Percentiles rank a stretch among this genome's conserved stretches.
Evolutionary conservation across 2,113 vertebrate species (phyloP).

Genomic region (Vimba vimba): DNA sequence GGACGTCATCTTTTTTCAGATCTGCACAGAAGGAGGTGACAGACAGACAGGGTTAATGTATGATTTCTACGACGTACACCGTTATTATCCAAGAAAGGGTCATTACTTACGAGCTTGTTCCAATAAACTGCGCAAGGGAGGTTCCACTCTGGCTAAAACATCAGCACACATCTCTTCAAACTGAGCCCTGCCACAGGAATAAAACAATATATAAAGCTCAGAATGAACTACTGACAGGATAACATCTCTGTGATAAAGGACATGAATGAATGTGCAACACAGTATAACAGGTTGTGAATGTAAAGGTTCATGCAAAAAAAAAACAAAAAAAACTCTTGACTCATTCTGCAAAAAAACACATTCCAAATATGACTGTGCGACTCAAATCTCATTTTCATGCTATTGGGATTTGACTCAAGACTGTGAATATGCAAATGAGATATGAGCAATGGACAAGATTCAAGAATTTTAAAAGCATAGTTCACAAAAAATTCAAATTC

Average conservation of each 20-base stretch:
- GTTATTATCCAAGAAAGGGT: background rate
- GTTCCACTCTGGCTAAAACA: conserved; percentile 85
- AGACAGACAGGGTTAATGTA: background rate
- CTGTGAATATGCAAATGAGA: background rate
- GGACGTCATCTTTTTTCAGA: conserved; percentile 93
- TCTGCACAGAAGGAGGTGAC: conserved; percentile 66
- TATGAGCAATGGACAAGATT: background rate
- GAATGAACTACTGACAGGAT: background rate
- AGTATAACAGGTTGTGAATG: background rate
- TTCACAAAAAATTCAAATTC: background rate
- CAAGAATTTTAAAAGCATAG: background rate
- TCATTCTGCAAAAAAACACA: too few relatives aligned
- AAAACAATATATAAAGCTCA: background rate
- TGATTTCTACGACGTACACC: background rate
- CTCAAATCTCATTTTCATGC: background rate
- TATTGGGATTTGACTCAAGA: background rate
- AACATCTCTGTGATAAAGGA: background rate
- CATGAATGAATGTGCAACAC: background rate
- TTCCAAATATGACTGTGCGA: background rate
- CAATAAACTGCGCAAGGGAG: conserved; percentile 88
- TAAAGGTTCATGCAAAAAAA: background rate
- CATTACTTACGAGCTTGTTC: conserved; percentile 90
- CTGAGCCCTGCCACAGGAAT: conserved; percentile 75
- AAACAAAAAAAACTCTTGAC: too few relatives aligned
- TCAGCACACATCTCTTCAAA: conserved; percentile 94